Percentiles rank a stretch among this genome's conserved stretches.
phyloP scores from a whole-genome alignment of 2,888 invertebrate genomes.

The Xanthia togata region DNA sequence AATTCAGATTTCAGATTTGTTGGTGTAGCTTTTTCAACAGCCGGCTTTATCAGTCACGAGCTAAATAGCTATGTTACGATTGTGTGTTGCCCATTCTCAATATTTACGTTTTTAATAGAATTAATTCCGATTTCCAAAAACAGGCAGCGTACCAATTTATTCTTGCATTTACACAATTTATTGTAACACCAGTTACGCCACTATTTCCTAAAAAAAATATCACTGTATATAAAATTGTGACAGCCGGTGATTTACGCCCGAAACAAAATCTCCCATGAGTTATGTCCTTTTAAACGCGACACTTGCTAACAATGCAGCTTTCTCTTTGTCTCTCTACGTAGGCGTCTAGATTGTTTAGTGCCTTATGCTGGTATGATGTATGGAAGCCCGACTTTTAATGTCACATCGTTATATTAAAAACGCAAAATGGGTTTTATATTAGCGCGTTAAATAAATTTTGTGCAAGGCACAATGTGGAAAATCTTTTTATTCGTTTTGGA shows the following conservation, averaged over 20 bases:
- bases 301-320: constrained; percentile 84
- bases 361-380: constrained; percentile 61
- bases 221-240: constrained; percentile 74
- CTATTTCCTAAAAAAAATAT: constrained; percentile 70
- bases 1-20: background rate
- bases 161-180: constrained; percentile 64
- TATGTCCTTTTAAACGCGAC: constrained; percentile 81
- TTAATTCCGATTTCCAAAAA: constrained; percentile 45
- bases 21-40: background rate
- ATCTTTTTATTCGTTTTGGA: constrained; percentile 1
- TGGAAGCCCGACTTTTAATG: constrained; percentile 52
- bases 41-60: background rate
- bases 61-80: constrained; percentile 28
- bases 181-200: constrained; percentile 57
- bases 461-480: constrained; percentile 12
- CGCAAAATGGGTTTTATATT: constrained; percentile 30
- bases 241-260: constrained; percentile 80
- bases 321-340: constrained; percentile 75
- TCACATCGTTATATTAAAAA: constrained; percentile 51
- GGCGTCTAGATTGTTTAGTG: constrained; percentile 70
- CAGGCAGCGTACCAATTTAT: constrained; percentile 49
- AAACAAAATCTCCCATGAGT: constrained; percentile 83
- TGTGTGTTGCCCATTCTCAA: constrained; percentile 12
- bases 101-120: constrained; percentile 48
- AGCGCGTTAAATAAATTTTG: constrained; percentile 38